Conservation (phyloP, 1,140 invertebrate species). For the Lanistes nyassanus region DNA sequence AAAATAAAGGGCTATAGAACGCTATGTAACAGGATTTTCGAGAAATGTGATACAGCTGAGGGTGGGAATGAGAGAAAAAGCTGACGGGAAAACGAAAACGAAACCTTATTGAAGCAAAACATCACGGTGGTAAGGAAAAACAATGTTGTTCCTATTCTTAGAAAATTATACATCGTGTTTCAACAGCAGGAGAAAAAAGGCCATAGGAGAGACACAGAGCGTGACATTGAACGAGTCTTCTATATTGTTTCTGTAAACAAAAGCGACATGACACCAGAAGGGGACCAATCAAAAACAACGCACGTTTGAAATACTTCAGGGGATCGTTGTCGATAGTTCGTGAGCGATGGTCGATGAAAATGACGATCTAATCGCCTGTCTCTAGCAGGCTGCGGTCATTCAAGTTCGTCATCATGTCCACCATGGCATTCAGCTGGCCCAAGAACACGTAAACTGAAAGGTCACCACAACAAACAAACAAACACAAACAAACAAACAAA, state of each 20-base stretch:
- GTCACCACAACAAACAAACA: background rate
- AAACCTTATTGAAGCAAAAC: background rate
- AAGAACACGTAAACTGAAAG: constrained; percentile 89
- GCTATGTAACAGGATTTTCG: no score
- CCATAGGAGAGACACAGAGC: background rate
- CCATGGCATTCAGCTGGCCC: constrained; percentile 80
- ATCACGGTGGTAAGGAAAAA: background rate
- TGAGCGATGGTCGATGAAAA: constrained; percentile 91
- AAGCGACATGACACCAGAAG: background rate
- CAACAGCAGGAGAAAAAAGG: background rate
- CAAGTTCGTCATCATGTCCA: constrained; percentile 91
- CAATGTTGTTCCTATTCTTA: background rate
- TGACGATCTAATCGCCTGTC: constrained; percentile 93
- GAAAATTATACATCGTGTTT: constrained; percentile 1
- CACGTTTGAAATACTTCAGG: constrained; percentile 88
- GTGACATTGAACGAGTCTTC: background rate
- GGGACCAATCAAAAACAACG: constrained; percentile 71
- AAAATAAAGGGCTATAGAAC: background rate
- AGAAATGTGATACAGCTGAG: no score
- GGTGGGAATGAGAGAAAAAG: background rate
- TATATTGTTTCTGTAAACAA: background rate
- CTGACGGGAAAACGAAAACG: background rate
- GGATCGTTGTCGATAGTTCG: constrained; percentile 75
- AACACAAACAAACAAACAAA: background rate
- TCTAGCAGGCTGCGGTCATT: constrained; percentile 85